Base-by-base conservation (phyloP, 1,140 invertebrate genomes). In the Sycobia sp. region DNA sequence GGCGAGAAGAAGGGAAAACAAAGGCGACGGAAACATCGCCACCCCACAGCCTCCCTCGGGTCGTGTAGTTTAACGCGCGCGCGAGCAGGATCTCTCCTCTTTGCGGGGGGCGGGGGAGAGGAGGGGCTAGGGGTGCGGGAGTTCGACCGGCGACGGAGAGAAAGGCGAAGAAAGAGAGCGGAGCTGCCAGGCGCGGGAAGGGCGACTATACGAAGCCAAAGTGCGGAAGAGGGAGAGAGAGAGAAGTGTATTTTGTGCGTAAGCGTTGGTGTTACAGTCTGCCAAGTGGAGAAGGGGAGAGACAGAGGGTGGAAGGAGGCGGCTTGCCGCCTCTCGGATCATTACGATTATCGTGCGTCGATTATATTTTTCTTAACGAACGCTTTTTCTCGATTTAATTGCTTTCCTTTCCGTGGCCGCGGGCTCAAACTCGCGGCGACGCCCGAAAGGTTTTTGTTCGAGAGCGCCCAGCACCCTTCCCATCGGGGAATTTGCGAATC, bases 1-100 rank as follows among this genome's bases (percentile, higher is more conserved):
- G 78, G 67, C n/a, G n/a, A n/a, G 75, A 80, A 80, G 77, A 80
- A 82, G 77, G 73, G 79, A 80, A 80, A 81, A 81, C 79, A 81
- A 82, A 82, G 79, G 77, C 77, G 71, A 73, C 66, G 68, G 71
- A 75, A 76, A n/a, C n/a, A n/a, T n/a, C n/a, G n/a, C n/a, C n/a
- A n/a, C n/a, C n/a, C n/a, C n/a, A n/a, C n/a, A 76, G 20, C 9
- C 43, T 43, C 41, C 59, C 27, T 13, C 16, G 73, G 73, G 72
- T 11, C 76, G 73, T 75, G 72, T 78, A 79, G 78, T 80, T 80
- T 79, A 76, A 68, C 72, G 69, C 20, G n/a, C 41, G 18, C 16
- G 67, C 63, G 69, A 70, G 67, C 68, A 73, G 64, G 65, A 71
- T 43, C 47, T 36, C 20, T n/a, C n/a, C n/a, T n/a, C n/a, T n/a